Conservation (phyloP, 2,797 vertebrate genomes). For the Tokudaia muenninki region DNA sequence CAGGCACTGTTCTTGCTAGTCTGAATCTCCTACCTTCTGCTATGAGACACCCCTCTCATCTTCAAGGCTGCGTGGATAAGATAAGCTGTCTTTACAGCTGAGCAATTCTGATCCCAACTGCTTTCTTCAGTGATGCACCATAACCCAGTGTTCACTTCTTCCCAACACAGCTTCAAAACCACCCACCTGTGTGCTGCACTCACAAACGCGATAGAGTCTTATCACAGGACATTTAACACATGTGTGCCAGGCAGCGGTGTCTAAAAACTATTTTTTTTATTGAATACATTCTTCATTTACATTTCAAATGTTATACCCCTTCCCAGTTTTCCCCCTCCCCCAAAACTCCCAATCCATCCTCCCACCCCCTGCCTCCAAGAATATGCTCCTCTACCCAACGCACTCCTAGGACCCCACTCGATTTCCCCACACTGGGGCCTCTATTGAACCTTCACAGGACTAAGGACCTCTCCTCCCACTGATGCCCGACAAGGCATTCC, state of each 20-base stretch:
- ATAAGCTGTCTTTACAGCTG: neutral
- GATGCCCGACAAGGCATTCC: too few species aligned
- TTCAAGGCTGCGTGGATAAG: neutral
- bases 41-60: neutral
- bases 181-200: neutral
- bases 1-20: neutral
- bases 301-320: too few species aligned
- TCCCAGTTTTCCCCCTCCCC: too few species aligned
- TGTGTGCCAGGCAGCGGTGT: neutral
- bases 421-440: too few species aligned
- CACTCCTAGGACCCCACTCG: too few species aligned
- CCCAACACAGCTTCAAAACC: neutral
- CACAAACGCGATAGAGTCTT: neutral
- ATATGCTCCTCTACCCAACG: too few species aligned
- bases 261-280: neutral
- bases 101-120: neutral
- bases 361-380: too few species aligned
- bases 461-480: too few species aligned
- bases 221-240: neutral
- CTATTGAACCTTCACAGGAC: too few species aligned
- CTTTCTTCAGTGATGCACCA: neutral
- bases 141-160: conserved; percentile 7
- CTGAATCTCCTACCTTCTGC: neutral
- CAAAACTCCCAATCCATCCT: too few species aligned
- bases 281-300: too few species aligned